phyloP scores from a whole-genome alignment of 2,797 vertebrate genomes.

The Catamblyrhynchus diadema region DNA sequence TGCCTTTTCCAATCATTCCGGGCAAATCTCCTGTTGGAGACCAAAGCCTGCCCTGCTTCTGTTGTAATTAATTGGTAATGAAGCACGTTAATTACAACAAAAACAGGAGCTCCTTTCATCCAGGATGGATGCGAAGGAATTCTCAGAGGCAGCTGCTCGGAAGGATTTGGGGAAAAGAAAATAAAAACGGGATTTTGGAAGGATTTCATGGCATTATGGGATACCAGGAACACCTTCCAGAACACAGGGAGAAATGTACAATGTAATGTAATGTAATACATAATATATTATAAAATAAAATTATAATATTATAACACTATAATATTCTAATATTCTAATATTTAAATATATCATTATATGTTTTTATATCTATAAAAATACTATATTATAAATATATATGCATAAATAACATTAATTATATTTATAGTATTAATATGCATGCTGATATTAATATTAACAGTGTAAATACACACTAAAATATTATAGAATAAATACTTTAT shows the following conservation, averaged over 20 bases:
- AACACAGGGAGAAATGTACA: background rate
- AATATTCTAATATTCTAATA: no score
- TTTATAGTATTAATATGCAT: no score
- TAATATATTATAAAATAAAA: no score
- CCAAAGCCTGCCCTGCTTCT: constrained; percentile 31
- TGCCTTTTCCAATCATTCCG: background rate
- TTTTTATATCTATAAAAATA: no score
- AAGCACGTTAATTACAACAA: constrained; percentile 45
- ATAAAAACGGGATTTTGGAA: constrained; percentile 37
- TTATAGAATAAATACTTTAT: no score
- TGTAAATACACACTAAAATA: no score
- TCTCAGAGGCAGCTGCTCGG: background rate
- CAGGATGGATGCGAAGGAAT: background rate
- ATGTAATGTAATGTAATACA: background rate
- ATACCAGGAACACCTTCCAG: background rate
- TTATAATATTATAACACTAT: no score
- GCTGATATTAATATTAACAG: no score
- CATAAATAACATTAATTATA: no score
- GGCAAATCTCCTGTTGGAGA: background rate
- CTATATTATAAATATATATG: no score
- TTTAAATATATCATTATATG: no score
- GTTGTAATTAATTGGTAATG: constrained; percentile 53
- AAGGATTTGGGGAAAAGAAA: constrained; percentile 18
- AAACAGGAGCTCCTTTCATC: constrained; percentile 46
- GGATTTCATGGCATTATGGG: background rate